phyloP scores from a whole-genome alignment of 2,888 invertebrate species.

The Caenorhabditis doughertyi region DNA sequence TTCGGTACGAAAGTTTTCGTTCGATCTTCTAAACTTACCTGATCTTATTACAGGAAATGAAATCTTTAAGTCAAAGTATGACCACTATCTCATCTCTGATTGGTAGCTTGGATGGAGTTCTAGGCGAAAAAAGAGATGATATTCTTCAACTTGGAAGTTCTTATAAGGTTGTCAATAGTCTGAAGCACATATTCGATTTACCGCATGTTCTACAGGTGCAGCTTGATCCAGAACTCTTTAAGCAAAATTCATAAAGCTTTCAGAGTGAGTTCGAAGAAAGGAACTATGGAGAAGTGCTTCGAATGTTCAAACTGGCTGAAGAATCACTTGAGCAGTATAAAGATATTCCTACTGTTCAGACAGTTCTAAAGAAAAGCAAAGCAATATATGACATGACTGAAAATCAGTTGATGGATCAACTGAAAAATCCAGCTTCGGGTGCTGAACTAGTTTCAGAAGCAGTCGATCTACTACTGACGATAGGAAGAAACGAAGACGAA shows the following conservation, averaged over 20 bases:
- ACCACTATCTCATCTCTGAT: slow-evolving; percentile 77
- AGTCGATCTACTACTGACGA: slow-evolving; percentile 63
- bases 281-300: slow-evolving; percentile 70
- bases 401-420: slow-evolving; percentile 56
- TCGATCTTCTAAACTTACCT: background rate
- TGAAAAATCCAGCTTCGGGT: slow-evolving; percentile 59
- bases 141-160: slow-evolving; percentile 78
- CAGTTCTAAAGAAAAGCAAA: slow-evolving; percentile 58
- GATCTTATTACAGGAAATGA: slow-evolving; percentile 88
- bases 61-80: slow-evolving; percentile 87
- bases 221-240: too few species aligned
- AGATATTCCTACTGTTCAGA: slow-evolving; percentile 69
- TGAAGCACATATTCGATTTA: slow-evolving; percentile 80
- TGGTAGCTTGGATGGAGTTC: slow-evolving; percentile 68
- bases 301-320: slow-evolving; percentile 68
- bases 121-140: slow-evolving; percentile 72
- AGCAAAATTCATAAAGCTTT: background rate
- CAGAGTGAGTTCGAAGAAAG: slow-evolving; percentile 71
- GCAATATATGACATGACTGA: slow-evolving; percentile 63
- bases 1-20: slow-evolving; percentile 69
- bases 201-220: slow-evolving; percentile 80
- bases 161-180: slow-evolving; percentile 78
- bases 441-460: slow-evolving; percentile 64
- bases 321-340: slow-evolving; percentile 66
- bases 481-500: slow-evolving; percentile 61